phyloP scores from a whole-genome alignment of 2,888 invertebrate species.

The Dynastes maya region DNA sequence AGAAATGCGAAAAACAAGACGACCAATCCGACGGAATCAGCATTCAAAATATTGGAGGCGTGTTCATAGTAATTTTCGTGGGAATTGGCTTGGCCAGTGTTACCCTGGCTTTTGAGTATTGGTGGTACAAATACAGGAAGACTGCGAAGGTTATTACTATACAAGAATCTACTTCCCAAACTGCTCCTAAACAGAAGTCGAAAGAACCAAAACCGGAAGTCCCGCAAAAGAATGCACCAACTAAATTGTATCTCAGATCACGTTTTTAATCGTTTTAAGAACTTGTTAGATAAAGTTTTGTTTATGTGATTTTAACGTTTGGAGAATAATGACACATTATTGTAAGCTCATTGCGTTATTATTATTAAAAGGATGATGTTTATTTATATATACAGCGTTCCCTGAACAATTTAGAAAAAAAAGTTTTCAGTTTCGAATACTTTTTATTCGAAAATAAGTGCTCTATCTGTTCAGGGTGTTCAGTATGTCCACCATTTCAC shows the following conservation, averaged over 20 bases:
- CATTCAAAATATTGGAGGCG: conserved; percentile 97
- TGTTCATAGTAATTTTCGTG: conserved; percentile 97
- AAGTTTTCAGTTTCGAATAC: no score
- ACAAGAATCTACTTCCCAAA: conserved; percentile 68
- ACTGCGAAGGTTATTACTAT: conserved; percentile 76
- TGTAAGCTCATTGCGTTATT: no score
- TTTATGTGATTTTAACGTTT: no score
- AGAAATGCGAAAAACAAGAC: conserved; percentile 88
- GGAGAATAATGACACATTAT: no score
- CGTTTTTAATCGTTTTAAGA: conserved; percentile 58
- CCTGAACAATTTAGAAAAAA: no score
- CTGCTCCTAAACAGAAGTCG: conserved; percentile 41
- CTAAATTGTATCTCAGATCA: conserved; percentile 58
- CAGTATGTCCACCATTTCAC: no score
- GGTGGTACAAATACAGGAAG: conserved; percentile 90
- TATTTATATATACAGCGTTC: no score
- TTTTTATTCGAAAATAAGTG: no score
- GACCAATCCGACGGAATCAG: conserved; percentile 98
- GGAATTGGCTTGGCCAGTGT: conserved; percentile 94
- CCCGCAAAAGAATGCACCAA: conserved; percentile 23
- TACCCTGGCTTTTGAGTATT: conserved; percentile 94
- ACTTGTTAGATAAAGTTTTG: no score
- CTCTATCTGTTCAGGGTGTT: no score
- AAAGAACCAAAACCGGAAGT: conserved; percentile 4
- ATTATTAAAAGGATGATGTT: no score